Evolutionary conservation across 2,797 vertebrate genomes (phyloP).

Genomic region (Cirrhinus molitorella): DNA sequence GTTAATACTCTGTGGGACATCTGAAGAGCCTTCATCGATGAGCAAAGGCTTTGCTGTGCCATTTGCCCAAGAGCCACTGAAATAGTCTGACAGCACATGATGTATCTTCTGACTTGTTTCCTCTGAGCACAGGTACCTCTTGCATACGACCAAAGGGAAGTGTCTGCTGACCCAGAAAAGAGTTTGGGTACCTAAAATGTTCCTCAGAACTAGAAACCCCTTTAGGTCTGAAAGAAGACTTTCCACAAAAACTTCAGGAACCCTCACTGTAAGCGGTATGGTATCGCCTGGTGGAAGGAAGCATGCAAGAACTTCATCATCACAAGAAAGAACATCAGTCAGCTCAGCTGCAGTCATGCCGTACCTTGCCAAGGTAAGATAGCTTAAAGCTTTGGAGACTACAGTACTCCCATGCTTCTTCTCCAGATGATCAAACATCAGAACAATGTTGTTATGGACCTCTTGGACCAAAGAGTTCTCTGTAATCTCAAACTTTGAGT

Average conservation of each 20-base stretch:
- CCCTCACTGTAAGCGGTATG: slow-evolving; percentile 55
- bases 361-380: slow-evolving; percentile 74
- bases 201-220: slow-evolving; percentile 72
- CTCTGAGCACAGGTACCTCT: slow-evolving; percentile 69
- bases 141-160: slow-evolving; percentile 75
- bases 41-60: slow-evolving; percentile 67
- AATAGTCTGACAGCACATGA: slow-evolving; percentile 76
- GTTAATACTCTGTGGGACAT: slow-evolving; percentile 46
- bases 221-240: slow-evolving; percentile 77
- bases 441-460: slow-evolving; percentile 74
- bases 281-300: slow-evolving; percentile 44
- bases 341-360: slow-evolving; percentile 81
- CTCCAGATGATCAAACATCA: slow-evolving; percentile 76
- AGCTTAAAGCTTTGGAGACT: slow-evolving; percentile 71
- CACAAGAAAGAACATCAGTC: slow-evolving; percentile 76
- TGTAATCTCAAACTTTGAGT: slow-evolving; percentile 78
- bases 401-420: slow-evolving; percentile 74
- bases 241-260: slow-evolving; percentile 76
- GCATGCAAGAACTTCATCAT: slow-evolving; percentile 63
- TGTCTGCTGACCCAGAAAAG: slow-evolving; percentile 80
- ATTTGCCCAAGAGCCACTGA: slow-evolving; percentile 69
- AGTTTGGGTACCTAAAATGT: slow-evolving; percentile 66
- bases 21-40: slow-evolving; percentile 26
- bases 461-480: slow-evolving; percentile 71
- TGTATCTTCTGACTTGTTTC: slow-evolving; percentile 68